These are phyloP conservation scores for Arbacia lixula DNA, from an alignment of 53 echinoderm and acorn worm species.

Conservation along the genomic window DNA sequence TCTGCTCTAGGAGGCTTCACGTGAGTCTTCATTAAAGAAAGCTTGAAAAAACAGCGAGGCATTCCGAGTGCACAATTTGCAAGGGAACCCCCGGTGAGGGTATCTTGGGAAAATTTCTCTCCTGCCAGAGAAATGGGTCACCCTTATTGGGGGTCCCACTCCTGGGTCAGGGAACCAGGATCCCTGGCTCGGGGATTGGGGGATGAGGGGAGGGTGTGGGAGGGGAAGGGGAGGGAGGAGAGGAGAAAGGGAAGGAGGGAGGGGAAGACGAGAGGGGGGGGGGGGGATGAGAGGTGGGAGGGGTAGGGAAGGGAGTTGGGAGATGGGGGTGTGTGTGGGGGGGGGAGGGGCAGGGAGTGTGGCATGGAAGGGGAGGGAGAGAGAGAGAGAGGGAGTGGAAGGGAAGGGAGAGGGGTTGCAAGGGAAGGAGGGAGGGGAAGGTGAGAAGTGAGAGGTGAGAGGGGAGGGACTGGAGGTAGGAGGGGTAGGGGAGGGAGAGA, in stretches of 20 bases:
- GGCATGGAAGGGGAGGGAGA: neutral
- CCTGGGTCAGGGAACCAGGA: too few species aligned
- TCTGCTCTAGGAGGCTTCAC: neutral
- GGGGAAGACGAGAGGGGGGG: neutral
- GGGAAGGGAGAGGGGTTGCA: neutral
- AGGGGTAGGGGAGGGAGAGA: neutral
- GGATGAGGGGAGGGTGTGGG: neutral
- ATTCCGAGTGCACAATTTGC: slow-evolving; percentile 5
- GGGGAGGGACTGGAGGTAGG: neutral
- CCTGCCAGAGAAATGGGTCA: slow-evolving; percentile 37
- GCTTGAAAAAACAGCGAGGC: neutral
- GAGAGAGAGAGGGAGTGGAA: neutral
- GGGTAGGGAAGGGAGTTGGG: neutral
- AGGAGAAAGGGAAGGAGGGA: neutral
- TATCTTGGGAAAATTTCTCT: slow-evolving; percentile 38
- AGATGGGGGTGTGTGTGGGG: neutral
- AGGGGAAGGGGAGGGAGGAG: neutral
- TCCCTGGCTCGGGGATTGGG: too few species aligned
- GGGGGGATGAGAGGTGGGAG: neutral
- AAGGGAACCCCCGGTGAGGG: slow-evolving; percentile 39
- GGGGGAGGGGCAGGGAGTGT: neutral
- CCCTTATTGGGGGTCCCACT: too few species aligned
- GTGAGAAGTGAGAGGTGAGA: neutral
- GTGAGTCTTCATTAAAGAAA: neutral
- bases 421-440: neutral